phyloP scores from a whole-genome alignment of 2,888 invertebrate species.

The Spisula subtruncata region DNA sequence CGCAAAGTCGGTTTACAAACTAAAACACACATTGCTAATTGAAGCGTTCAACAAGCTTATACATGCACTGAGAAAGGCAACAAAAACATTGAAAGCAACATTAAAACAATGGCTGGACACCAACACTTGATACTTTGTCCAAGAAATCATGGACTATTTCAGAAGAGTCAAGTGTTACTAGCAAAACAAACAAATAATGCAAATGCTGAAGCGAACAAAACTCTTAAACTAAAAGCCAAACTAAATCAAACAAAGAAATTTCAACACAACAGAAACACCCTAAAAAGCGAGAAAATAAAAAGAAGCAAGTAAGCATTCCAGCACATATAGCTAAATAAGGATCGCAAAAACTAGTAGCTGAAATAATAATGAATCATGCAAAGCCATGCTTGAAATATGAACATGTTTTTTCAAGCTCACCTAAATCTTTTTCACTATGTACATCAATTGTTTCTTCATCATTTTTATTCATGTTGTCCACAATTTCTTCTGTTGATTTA shows the following conservation, averaged over 20 bases:
- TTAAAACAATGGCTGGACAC: too few species aligned
- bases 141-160: too few species aligned
- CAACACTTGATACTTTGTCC: too few species aligned
- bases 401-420: slow-evolving; percentile 19
- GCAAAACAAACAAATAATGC: too few species aligned
- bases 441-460: not conserved
- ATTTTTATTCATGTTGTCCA: not conserved
- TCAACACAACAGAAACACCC: not conserved
- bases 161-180: too few species aligned
- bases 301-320: not conserved
- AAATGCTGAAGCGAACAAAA: not conserved
- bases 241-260: not conserved
- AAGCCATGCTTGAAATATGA: slow-evolving; percentile 21
- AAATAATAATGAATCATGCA: slow-evolving; percentile 18
- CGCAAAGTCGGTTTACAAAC: too few species aligned
- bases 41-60: too few species aligned
- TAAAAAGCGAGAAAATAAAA: not conserved
- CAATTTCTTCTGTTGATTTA: not conserved
- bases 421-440: not conserved
- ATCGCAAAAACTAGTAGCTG: not conserved
- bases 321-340: not conserved
- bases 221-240: not conserved
- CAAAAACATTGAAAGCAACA: too few species aligned
- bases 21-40: too few species aligned
- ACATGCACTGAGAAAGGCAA: too few species aligned